Evolutionary conservation across 2,113 vertebrate species (phyloP).

Genomic region (Orycteropus afer): DNA sequence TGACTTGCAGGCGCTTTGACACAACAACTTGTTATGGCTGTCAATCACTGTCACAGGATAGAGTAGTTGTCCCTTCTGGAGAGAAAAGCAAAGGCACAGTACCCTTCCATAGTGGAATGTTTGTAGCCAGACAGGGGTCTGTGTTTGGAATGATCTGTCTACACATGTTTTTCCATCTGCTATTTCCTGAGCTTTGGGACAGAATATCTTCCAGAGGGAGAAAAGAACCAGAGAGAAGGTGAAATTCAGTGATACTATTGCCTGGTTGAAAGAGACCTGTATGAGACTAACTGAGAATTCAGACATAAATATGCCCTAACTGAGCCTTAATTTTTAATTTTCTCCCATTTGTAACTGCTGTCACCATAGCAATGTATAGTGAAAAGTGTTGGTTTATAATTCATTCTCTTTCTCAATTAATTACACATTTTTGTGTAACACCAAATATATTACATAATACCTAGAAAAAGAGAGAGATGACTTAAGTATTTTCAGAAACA

Average conservation of each 20-base stretch:
- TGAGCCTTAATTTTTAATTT: not conserved
- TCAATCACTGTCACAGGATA: constrained; percentile 76
- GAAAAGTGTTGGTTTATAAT: not conserved
- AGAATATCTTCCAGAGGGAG: not conserved
- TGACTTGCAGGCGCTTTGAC: constrained; percentile 75
- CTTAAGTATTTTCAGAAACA: not conserved
- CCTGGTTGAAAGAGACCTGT: not conserved
- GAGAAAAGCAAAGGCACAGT: not conserved
- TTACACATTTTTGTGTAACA: not conserved
- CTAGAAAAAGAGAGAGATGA: not conserved
- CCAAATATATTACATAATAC: not conserved
- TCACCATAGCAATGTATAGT: not conserved
- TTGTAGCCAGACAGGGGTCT: no score
- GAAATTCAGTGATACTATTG: not conserved
- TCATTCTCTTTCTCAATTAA: not conserved
- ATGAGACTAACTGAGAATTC: not conserved
- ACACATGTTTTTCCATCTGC: not conserved
- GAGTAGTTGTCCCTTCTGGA: not conserved
- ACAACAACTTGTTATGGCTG: constrained; percentile 75
- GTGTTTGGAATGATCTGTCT: not conserved
- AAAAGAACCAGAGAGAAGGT: not conserved
- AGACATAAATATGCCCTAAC: not conserved
- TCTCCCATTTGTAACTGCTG: not conserved
- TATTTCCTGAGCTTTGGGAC: not conserved
- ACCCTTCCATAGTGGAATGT: not conserved